Evolutionary conservation across 2,113 vertebrate genomes (phyloP), one percentile per base, ranked within the genome.

Genomic region (Platichthys flesus): DNA sequence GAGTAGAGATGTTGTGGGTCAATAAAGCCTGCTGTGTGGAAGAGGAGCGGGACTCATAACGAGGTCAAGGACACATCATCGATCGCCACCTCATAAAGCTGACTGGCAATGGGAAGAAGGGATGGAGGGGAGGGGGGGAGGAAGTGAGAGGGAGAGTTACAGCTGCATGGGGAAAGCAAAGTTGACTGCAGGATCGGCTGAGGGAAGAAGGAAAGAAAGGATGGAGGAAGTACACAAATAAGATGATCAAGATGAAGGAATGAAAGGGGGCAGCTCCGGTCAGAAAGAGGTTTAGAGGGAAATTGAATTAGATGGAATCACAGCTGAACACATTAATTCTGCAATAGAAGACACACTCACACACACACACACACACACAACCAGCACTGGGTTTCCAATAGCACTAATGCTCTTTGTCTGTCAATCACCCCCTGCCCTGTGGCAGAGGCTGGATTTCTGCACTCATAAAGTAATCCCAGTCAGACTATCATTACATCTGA

Each of bases 51-150:
- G 82, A 91, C 80, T 74, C 86, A 88, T 92, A 91, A 92, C 82
- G 80, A 93, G 90, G 91, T 90, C 90, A 92, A 92, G 90, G 90
- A 88, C 89, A 88, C 65, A 83, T 76, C 87, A 92, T 93, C 74
- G 88, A 93, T 90, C 74, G 67, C 60, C 73, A 73, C 82, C 80
- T 92, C 85, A 88, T 92, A 89, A 88, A 84, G 76, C 83, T 88
- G 90, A 87, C 90, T 88, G 69, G 74, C 66, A 72, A 73, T 67
- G 65, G 76, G 69, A 73, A 68, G 62, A 80, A 65, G 23, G 56
- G 55, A 51, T 21, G 61, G 21, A 20, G 42, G 24, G 2, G 13
- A 16, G 37, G 55, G 26, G 24, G 28, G 45, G 61, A 61, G 52
- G 68, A 71, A 54, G 72, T 52, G 61, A 71, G 58, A 67, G 78